phyloP scores from a whole-genome alignment of 2,888 invertebrate genomes.

The Marasmarcha lunaedactyla region DNA sequence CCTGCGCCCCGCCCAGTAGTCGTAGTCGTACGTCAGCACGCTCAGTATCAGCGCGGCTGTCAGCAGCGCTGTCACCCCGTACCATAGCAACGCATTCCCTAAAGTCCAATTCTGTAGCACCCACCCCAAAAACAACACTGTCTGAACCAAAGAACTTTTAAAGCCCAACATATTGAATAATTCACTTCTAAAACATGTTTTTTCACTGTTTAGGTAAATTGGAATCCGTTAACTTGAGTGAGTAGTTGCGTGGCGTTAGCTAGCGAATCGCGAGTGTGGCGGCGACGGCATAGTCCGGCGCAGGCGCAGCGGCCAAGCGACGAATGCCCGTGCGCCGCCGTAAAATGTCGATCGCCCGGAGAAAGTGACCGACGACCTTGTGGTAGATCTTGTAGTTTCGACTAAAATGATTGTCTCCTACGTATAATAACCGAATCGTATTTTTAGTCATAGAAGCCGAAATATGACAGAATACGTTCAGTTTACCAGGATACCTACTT shows the following conservation, averaged over 20 bases:
- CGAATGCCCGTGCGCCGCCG: background rate
- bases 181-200: conserved; percentile 22
- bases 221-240: no score
- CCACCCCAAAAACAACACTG: conserved; percentile 33
- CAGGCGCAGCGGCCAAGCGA: background rate
- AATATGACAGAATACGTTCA: no score
- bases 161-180: conserved; percentile 50
- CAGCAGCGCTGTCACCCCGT: conserved; percentile 25
- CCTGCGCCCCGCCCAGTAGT: conserved; percentile 47
- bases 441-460: no score
- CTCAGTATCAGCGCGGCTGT: conserved; percentile 24
- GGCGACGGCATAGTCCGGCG: no score
- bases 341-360: no score
- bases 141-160: conserved; percentile 33
- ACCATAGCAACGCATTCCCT: conserved; percentile 30
- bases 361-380: no score
- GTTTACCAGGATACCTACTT: no score
- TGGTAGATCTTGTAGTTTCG: no score
- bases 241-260: no score
- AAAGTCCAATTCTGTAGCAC: conserved; percentile 39
- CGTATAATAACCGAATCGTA: no score
- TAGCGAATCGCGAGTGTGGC: no score
- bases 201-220: conserved; percentile 6
- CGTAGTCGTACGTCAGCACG: conserved; percentile 50
- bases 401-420: no score